These are phyloP conservation scores for Syrphus vitripennis DNA, from an alignment of 2,888 invertebrate species.

Conservation along the genomic window DNA sequence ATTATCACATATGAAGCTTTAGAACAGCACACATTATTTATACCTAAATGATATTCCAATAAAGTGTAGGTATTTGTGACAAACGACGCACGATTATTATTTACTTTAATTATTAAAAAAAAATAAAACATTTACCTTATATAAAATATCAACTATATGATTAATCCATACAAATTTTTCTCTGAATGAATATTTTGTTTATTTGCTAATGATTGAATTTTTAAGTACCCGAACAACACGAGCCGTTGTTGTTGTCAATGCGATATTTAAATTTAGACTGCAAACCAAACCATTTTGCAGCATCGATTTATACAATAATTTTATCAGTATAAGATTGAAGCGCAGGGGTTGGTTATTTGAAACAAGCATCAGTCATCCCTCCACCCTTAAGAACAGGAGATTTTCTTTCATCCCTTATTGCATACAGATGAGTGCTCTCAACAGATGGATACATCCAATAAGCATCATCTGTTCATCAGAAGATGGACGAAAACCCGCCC, in stretches of 20 bases:
- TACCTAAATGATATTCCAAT: too few species aligned
- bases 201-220: neutral
- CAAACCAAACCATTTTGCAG: conserved; percentile 7
- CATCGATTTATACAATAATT: conserved; percentile 51
- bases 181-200: neutral
- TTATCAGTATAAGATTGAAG: neutral
- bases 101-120: too few species aligned
- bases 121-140: neutral
- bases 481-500: conserved; percentile 27
- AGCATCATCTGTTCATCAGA: conserved; percentile 53
- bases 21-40: too few species aligned
- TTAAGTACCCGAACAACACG: neutral
- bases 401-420: neutral
- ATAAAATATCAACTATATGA: neutral
- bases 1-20: too few species aligned
- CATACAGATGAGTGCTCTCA: conserved; percentile 12
- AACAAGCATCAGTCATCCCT: neutral
- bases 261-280: conserved; percentile 18
- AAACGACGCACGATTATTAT: too few species aligned
- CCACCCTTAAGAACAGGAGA: neutral
- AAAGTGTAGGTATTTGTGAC: too few species aligned
- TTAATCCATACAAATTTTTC: neutral
- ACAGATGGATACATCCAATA: conserved; percentile 58
- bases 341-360: conserved; percentile 8
- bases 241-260: neutral